These are phyloP conservation scores for Poecilia velifera DNA, from an alignment of 2,797 vertebrate species.

Conservation along the genomic window DNA sequence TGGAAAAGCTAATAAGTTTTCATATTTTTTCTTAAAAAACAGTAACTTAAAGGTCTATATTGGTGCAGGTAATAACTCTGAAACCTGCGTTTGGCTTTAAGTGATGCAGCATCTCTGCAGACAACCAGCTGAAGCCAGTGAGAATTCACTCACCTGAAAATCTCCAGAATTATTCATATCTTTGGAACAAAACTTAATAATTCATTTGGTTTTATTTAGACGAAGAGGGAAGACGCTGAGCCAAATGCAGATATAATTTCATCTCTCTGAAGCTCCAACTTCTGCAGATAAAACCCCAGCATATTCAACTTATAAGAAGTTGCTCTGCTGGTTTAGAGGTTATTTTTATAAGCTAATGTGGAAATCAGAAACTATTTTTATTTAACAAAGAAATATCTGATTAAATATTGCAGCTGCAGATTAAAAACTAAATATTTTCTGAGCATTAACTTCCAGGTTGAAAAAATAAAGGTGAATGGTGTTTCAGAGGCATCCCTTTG, in stretches of 20 bases:
- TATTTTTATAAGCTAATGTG: not conserved
- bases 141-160: conserved; percentile 14
- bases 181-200: conserved; percentile 15
- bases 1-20: not conserved
- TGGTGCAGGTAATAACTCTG: not conserved
- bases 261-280: conserved; percentile 24
- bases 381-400: not conserved
- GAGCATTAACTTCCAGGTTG: not conserved
- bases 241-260: conserved; percentile 24
- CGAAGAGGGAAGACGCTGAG: conserved; percentile 24
- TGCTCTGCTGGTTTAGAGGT: not conserved
- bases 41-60: not conserved
- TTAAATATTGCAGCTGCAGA: not conserved
- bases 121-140: not conserved
- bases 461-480: conserved; percentile 19
- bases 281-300: not conserved
- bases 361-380: not conserved
- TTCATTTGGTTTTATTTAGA: conserved; percentile 42
- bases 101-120: not conserved
- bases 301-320: not conserved
- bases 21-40: not conserved
- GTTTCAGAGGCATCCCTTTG: conserved; percentile 27
- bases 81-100: not conserved
- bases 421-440: not conserved
- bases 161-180: conserved; percentile 14